These are phyloP conservation scores for Madoqua kirkii DNA, from an alignment of 2,113 vertebrate species.

Conservation along the genomic window DNA sequence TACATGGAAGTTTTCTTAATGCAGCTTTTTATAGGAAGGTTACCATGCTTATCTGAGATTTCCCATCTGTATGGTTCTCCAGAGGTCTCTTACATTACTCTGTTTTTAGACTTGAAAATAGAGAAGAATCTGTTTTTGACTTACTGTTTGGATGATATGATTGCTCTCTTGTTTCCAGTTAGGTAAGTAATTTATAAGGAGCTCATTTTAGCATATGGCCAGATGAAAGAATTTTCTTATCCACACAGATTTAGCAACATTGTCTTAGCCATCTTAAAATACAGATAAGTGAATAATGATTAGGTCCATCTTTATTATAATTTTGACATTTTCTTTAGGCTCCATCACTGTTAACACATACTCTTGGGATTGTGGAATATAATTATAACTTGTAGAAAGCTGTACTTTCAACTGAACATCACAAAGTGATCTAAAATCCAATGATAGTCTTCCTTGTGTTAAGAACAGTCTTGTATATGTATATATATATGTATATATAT, in stretches of 20 bases:
- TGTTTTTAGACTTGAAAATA: not conserved
- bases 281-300: constrained; percentile 5
- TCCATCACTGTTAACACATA: not conserved
- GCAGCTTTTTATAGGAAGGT: not conserved
- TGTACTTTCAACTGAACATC: not conserved
- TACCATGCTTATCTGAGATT: not conserved
- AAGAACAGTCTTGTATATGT: not conserved
- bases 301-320: not conserved
- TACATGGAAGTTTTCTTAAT: not conserved
- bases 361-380: not conserved
- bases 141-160: not conserved
- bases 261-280: constrained; percentile 22
- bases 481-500: not conserved
- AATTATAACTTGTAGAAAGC: not conserved
- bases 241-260: not conserved
- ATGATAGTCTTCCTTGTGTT: not conserved
- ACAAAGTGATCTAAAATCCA: not conserved
- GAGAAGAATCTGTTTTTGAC: not conserved
- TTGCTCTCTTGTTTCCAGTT: constrained; percentile 23
- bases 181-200: not conserved
- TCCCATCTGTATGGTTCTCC: not conserved
- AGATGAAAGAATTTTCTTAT: constrained; percentile 8
- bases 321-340: constrained; percentile 18
- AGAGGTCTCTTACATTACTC: not conserved
- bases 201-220: constrained; percentile 28